Evolutionary conservation across 2,113 vertebrate genomes (phyloP).

Genomic region (Clarias gariepinus): DNA sequence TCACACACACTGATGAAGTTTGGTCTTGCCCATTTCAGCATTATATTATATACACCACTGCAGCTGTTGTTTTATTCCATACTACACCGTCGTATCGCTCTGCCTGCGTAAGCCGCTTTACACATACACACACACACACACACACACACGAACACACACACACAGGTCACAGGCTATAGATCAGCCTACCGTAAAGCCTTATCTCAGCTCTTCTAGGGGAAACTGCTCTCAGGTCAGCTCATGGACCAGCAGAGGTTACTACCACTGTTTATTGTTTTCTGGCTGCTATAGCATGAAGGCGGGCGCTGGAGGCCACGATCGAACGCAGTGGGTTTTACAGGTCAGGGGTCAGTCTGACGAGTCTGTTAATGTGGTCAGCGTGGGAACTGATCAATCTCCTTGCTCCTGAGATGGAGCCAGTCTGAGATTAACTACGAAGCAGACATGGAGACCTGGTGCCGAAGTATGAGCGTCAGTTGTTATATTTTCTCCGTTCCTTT

Average conservation of each 20-base stretch:
- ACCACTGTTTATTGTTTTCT: slow-evolving; percentile 53
- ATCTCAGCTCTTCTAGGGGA: slow-evolving; percentile 13
- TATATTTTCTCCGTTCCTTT: not conserved
- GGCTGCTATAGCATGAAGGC: slow-evolving; percentile 45
- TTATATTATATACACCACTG: no score
- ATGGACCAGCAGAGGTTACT: slow-evolving; percentile 8
- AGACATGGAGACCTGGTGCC: slow-evolving; percentile 6
- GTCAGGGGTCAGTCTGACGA: slow-evolving; percentile 83
- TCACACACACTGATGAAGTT: not conserved
- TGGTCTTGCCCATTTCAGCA: not conserved
- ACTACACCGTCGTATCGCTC: not conserved
- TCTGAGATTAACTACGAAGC: slow-evolving; percentile 37
- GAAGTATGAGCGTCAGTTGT: not conserved
- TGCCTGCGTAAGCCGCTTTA: not conserved
- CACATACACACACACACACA: no score
- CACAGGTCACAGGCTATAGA: slow-evolving; percentile 15
- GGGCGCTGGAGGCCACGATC: slow-evolving; percentile 67
- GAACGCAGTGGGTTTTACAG: slow-evolving; percentile 70
- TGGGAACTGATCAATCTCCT: slow-evolving; percentile 89
- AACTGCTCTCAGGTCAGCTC: slow-evolving; percentile 25
- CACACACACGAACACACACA: no score
- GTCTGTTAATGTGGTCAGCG: slow-evolving; percentile 84
- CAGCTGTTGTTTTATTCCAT: not conserved
- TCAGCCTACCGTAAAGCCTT: slow-evolving; percentile 27
- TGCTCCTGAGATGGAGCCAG: slow-evolving; percentile 71